Evolutionary conservation across 2,888 invertebrate genomes (phyloP).

Genomic region (Oxyteleia sp.): DNA sequence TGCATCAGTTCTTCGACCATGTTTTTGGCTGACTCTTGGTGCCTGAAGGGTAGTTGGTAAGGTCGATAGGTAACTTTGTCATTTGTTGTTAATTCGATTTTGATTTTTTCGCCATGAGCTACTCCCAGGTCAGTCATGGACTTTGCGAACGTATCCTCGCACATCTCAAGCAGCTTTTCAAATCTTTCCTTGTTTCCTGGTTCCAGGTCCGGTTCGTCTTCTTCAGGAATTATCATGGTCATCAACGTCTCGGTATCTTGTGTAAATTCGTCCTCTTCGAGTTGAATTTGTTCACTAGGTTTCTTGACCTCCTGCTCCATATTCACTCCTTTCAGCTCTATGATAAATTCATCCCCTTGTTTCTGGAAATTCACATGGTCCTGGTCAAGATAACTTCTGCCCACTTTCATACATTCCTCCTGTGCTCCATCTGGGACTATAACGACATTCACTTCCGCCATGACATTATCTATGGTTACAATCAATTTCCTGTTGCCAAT

Average conservation of each 20-base stretch:
- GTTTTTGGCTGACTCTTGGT: background rate
- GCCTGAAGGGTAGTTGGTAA: too few species aligned
- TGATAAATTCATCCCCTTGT: background rate
- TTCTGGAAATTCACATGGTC: conserved; percentile 4
- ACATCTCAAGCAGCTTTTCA: background rate
- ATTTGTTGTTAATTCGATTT: too few species aligned
- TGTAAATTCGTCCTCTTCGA: background rate
- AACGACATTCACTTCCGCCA: background rate
- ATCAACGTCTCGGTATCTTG: background rate
- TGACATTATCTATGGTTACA: background rate
- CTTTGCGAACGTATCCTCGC: background rate
- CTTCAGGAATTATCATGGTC: background rate
- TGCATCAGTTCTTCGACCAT: too few species aligned
- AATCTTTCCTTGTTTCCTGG: background rate
- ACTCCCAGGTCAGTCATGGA: too few species aligned
- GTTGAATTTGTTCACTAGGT: background rate
- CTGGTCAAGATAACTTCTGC: conserved; percentile 14
- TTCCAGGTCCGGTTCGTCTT: background rate
- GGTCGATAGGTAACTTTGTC: too few species aligned
- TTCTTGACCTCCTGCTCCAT: background rate
- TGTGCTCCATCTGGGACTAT: conserved; percentile 13
- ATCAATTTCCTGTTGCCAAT: conserved; percentile 7
- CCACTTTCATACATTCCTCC: conserved; percentile 2
- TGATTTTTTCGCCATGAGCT: too few species aligned
- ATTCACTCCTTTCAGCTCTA: background rate